Conservation (phyloP, 2,113 vertebrate genomes). For the Phaethon lepturus region DNA sequence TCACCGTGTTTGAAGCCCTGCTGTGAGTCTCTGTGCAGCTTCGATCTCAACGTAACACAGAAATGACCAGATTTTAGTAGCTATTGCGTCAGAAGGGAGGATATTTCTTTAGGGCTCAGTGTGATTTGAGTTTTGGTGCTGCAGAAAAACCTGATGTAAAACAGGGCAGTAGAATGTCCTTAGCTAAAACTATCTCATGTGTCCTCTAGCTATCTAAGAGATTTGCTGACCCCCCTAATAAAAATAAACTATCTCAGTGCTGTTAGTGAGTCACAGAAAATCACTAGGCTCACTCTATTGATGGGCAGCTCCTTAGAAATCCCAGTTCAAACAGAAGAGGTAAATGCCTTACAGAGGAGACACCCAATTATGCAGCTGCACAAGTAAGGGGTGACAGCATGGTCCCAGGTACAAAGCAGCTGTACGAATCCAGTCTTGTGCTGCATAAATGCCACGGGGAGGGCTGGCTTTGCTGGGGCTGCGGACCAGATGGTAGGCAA, state of each 20-base stretch:
- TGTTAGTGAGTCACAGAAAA: background rate
- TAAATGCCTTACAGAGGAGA: background rate
- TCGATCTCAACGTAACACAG: background rate
- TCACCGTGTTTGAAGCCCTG: background rate
- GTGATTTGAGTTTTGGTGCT: background rate
- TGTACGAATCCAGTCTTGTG: background rate
- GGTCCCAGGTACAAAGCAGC: background rate
- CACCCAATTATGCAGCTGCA: background rate
- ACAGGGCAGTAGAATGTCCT: background rate
- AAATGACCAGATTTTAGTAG: background rate
- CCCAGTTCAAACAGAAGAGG: background rate
- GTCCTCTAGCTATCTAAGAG: background rate
- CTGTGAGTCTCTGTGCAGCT: background rate
- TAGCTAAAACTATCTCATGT: background rate
- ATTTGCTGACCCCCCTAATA: background rate
- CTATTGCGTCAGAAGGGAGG: background rate
- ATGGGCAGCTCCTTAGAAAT: background rate
- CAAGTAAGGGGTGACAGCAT: background rate
- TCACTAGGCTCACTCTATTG: background rate
- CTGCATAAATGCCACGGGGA: background rate
- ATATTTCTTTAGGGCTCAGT: background rate
- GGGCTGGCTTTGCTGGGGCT: background rate
- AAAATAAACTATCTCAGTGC: background rate
- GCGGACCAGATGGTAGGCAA: background rate
- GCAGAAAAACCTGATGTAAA: constrained; percentile 3